A percentile compares a stretch with the other conserved stretches of the same genome.
These are phyloP conservation scores for Achroia grisella DNA, from an alignment of 1,140 invertebrate genomes.

Conservation along the genomic window DNA sequence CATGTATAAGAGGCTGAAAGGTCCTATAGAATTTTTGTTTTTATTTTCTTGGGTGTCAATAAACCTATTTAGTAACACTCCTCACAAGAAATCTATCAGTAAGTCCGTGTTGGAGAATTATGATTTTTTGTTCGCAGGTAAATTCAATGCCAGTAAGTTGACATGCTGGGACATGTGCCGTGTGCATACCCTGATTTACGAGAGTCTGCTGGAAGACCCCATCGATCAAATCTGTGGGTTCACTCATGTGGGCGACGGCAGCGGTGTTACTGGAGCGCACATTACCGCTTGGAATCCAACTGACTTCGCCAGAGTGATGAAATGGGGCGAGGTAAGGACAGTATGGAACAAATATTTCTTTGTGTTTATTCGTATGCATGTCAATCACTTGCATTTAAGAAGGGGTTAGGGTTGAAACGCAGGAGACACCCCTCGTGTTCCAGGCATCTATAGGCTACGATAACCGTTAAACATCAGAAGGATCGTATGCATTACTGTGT, in stretches of 20 bases:
- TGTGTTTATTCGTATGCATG: conserved; percentile 3
- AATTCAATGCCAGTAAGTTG: conserved; percentile 78
- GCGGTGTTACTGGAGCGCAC: conserved; percentile 74
- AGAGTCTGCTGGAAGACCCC: conserved; percentile 82
- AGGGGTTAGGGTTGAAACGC: too few relatives aligned
- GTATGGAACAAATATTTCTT: too few relatives aligned
- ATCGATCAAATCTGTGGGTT: conserved; percentile 82
- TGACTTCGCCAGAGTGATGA: conserved; percentile 78
- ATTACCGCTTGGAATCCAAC: conserved; percentile 79
- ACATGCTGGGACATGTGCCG: conserved; percentile 79
- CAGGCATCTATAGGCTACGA: too few relatives aligned
- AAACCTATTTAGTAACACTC: too few relatives aligned
- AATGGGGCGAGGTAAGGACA: conserved; percentile 79
- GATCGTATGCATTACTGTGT: too few relatives aligned
- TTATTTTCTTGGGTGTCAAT: too few relatives aligned
- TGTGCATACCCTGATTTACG: conserved; percentile 80
- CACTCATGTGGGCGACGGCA: conserved; percentile 79
- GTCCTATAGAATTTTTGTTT: too few relatives aligned
- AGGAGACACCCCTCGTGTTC: too few relatives aligned
- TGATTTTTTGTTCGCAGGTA: conserved; percentile 54
- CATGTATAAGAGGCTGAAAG: too few relatives aligned
- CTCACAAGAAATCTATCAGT: too few relatives aligned
- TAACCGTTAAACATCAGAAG: too few relatives aligned
- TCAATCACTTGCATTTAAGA: too few relatives aligned
- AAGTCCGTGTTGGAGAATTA: not conserved